Evolutionary conservation across 2,888 invertebrate species (phyloP), one percentile per base, ranked within the genome.

Genomic region (Perizoma affinitatum): DNA sequence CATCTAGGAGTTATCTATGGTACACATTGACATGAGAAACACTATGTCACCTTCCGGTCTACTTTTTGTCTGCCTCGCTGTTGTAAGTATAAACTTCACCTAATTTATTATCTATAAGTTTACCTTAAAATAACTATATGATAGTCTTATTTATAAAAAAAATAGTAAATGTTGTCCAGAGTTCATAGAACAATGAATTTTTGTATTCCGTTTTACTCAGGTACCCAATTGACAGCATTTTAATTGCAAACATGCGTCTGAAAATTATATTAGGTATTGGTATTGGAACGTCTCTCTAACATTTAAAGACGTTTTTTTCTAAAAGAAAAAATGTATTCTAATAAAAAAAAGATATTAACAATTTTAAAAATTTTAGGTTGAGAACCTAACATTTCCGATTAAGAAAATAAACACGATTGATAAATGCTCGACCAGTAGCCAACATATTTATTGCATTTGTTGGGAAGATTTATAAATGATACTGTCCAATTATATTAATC

Each of bases 21-120:
- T 55, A 70, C 58, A 75, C 71, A 70, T 74, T 71, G 73, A 74
- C 71, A 73, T 58, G 71, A 66, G 60, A 69, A 78, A 70, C 70
- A 84, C 87, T 85, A 65, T 74, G 78, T 59, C 78, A 69, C 66
- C 83, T 77, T 84, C 83, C 81, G 82, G 75, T 65, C 78, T 87
- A 77, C 70, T 86, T 77, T 71, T 72, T 51, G 59, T 79, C 42
- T 71, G 81, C 63, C 68, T 83, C 45, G 67, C 71, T 69, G 68
- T 81, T 68, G 87, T 87, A 82, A 87, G 87, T 87, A 81, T 68
- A 71, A 66, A 71, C 73, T 74, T 72, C 74, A 69, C 69, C 67
- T 68, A 63, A 60, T 73, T 69, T 65, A 60, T 60, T 50, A 57
- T 54, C 48, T 55, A 1, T 58, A 34, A 4, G 34, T 36, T 48